Percentiles rank a stretch among this genome's conserved stretches.
Evolutionary conservation across 2,888 invertebrate genomes (phyloP).

Genomic region (Melanargia galathea): DNA sequence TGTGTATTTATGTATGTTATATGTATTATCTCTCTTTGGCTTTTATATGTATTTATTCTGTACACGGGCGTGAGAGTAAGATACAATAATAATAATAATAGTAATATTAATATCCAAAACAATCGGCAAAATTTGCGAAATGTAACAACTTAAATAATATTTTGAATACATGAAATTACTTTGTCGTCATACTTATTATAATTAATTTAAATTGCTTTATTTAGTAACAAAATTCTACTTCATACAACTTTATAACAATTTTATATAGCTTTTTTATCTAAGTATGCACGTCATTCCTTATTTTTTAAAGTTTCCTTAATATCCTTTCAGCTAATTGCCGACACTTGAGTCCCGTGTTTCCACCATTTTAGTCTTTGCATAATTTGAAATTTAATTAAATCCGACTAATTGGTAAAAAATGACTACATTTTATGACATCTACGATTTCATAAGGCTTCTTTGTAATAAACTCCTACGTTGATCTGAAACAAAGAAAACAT

Average conservation of each 20-base stretch:
- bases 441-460: conserved; percentile 81
- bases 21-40: too few species aligned
- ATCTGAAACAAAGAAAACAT: conserved; percentile 55
- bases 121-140: background rate
- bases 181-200: conserved; percentile 14
- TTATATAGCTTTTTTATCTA: conserved; percentile 25
- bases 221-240: conserved; percentile 23
- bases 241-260: conserved; percentile 32
- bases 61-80: too few species aligned
- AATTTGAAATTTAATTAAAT: conserved; percentile 59
- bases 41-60: too few species aligned
- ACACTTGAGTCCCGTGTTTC: conserved; percentile 76
- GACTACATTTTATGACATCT: conserved; percentile 70
- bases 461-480: conserved; percentile 81
- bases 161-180: background rate
- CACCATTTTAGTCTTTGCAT: conserved; percentile 66
- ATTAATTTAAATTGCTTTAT: conserved; percentile 20
- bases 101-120: too few species aligned
- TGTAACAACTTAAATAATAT: background rate
- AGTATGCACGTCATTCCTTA: conserved; percentile 1
- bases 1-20: too few species aligned
- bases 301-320: conserved; percentile 23
- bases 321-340: conserved; percentile 48
- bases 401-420: conserved; percentile 76
- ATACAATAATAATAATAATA: too few species aligned